phyloP scores from a whole-genome alignment of 2,797 vertebrate genomes.

The Gymnothorax javanicus region DNA sequence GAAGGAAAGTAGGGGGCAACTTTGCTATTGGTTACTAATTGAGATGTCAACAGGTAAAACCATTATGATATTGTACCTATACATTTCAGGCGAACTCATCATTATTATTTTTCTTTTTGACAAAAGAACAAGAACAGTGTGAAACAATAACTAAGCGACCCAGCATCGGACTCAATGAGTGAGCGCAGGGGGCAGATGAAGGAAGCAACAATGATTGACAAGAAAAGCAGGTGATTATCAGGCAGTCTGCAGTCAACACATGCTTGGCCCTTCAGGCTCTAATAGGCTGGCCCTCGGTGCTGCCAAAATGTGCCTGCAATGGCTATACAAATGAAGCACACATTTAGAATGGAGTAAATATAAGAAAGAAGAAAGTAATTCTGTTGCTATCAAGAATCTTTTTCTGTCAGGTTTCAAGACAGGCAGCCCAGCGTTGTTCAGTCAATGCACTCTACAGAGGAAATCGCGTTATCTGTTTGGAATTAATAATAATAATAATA shows the following conservation, averaged over 20 bases:
- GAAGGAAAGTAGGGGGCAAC: neutral
- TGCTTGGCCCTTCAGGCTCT: constrained; percentile 20
- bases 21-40: constrained; percentile 1
- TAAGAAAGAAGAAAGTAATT: constrained; percentile 23
- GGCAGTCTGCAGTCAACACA: constrained; percentile 21
- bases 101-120: constrained; percentile 20
- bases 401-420: constrained; percentile 8
- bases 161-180: neutral
- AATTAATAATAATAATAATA: neutral
- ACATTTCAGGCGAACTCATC: neutral
- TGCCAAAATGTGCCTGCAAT: constrained; percentile 5
- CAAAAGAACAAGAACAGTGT: neutral
- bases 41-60: constrained; percentile 6
- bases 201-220: constrained; percentile 14
- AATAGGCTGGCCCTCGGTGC: constrained; percentile 24
- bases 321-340: constrained; percentile 27
- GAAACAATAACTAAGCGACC: neutral
- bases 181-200: neutral
- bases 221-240: constrained; percentile 17
- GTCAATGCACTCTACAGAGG: neutral
- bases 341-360: constrained; percentile 25
- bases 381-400: constrained; percentile 26
- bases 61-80: neutral
- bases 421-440: neutral
- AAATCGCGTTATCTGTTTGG: neutral